phyloP scores from a whole-genome alignment of 2,797 vertebrate genomes.

The Enoplosus armatus region DNA sequence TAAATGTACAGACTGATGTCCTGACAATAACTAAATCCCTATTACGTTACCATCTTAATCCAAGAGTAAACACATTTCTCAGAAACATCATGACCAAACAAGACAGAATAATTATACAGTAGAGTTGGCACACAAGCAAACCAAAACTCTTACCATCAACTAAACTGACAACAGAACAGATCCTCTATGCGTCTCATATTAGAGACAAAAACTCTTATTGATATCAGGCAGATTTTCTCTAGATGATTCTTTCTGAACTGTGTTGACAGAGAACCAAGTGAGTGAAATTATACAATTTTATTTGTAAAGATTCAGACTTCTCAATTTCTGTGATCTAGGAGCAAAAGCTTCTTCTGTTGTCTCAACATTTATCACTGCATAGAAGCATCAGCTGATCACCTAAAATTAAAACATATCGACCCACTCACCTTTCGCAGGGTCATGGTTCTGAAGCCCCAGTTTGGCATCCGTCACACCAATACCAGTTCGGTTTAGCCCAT shows the following conservation, averaged over 20 bases:
- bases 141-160: not conserved
- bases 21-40: conserved; percentile 41
- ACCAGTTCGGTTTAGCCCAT: conserved; percentile 60
- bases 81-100: conserved; percentile 23
- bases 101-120: not conserved
- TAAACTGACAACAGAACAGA: not conserved
- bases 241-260: not conserved
- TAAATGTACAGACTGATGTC: conserved; percentile 59
- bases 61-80: conserved; percentile 41
- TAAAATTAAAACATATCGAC: not conserved
- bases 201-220: not conserved
- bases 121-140: conserved; percentile 30
- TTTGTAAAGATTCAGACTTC: too few species aligned
- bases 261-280: not conserved
- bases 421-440: conserved; percentile 79
- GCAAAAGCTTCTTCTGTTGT: not conserved
- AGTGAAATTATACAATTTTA: too few species aligned
- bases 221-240: not conserved
- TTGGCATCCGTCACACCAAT: conserved; percentile 58
- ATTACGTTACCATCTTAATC: conserved; percentile 54
- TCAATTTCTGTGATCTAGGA: too few species aligned
- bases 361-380: not conserved
- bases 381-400: not conserved
- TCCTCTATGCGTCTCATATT: not conserved
- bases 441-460: conserved; percentile 66